Evolutionary conservation across 2,888 invertebrate genomes (phyloP).

Genomic region (Taenaris catops): DNA sequence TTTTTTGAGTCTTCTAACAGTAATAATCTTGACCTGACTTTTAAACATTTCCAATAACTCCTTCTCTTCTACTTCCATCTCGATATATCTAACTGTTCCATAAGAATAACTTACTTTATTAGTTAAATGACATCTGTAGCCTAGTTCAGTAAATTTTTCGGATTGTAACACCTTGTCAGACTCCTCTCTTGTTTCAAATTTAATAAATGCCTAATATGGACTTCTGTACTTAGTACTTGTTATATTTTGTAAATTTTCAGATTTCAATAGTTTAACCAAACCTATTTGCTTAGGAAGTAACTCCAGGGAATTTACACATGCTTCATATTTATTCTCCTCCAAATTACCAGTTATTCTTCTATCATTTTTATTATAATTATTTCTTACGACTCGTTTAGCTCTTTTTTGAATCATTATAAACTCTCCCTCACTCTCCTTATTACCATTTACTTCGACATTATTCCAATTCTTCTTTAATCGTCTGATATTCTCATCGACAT

Average conservation of each 20-base stretch:
- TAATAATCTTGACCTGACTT: not conserved
- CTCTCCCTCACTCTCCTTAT: too few relatives aligned
- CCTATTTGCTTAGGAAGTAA: not conserved
- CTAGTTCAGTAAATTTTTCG: constrained; percentile 2
- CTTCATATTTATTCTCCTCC: constrained; percentile 1
- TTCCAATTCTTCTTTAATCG: too few relatives aligned
- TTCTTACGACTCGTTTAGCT: not conserved
- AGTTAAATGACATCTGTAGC: not conserved
- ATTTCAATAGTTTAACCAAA: not conserved
- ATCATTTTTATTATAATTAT: not conserved
- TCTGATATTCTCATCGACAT: too few relatives aligned
- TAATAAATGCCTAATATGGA: constrained; percentile 1
- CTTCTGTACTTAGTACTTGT: not conserved
- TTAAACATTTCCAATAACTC: constrained; percentile 4
- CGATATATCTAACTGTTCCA: constrained; percentile 1
- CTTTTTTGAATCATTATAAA: too few relatives aligned
- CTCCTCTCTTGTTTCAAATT: constrained; percentile 3
- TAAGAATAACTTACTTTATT: constrained; percentile 3
- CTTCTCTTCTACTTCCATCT: constrained; percentile 2
- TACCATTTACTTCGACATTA: too few relatives aligned
- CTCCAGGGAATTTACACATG: not conserved
- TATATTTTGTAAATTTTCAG: not conserved
- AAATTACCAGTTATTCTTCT: not conserved
- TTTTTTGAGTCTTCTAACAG: not conserved
- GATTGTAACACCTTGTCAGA: not conserved